phyloP scores from a whole-genome alignment of 1,140 invertebrate species.

The Platorchestia sp. region DNA sequence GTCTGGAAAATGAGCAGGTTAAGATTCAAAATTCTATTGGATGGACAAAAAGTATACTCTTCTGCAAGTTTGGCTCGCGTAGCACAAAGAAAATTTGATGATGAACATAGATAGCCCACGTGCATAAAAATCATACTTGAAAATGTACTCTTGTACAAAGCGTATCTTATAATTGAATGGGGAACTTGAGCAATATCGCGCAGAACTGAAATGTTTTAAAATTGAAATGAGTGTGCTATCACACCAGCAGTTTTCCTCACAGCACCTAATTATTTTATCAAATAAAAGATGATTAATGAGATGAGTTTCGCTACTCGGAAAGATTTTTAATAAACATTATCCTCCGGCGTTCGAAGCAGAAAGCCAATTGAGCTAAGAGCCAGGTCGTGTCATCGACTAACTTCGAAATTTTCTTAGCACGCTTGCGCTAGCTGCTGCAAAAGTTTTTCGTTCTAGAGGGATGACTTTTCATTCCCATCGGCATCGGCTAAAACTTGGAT shows the following conservation, averaged over 20 bases:
- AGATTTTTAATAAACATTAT: slow-evolving; percentile 11
- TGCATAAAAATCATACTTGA: not conserved
- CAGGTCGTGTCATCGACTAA: not conserved
- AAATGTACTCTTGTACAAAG: not conserved
- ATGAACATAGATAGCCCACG: not conserved
- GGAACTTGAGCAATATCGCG: not conserved
- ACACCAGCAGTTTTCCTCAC: not conserved
- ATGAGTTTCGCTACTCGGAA: not conserved
- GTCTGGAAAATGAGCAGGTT: not conserved
- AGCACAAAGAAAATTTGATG: not conserved
- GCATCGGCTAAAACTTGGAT: slow-evolving; percentile 32
- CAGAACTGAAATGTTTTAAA: not conserved
- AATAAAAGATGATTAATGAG: not conserved
- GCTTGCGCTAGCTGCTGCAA: not conserved
- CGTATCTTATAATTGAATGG: not conserved
- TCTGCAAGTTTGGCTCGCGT: not conserved
- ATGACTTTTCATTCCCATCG: slow-evolving; percentile 47
- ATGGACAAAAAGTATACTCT: not conserved
- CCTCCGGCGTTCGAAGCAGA: not conserved
- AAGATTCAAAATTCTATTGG: slow-evolving; percentile 6
- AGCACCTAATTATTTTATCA: not conserved
- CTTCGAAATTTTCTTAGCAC: not conserved
- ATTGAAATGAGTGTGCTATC: not conserved
- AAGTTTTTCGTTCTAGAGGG: slow-evolving; percentile 46
- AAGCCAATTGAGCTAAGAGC: slow-evolving; percentile 10